Evolutionary conservation across 2,797 vertebrate genomes (phyloP).

Genomic region (Leptatherina wallacei): DNA sequence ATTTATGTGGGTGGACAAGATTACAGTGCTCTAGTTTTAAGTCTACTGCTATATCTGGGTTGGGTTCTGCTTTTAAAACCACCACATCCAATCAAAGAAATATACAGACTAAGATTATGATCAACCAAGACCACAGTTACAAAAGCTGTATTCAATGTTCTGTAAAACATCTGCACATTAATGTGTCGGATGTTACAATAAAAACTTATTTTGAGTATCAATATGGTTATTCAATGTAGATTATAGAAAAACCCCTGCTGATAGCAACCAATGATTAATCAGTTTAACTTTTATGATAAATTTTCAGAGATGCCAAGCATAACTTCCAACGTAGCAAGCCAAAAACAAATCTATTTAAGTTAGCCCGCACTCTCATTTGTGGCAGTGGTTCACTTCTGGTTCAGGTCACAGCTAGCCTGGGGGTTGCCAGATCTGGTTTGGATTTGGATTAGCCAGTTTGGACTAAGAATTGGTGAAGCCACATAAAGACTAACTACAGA

Average conservation of each 20-base stretch:
- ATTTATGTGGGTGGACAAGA: slow-evolving; percentile 66
- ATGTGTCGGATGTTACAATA: slow-evolving; percentile 9
- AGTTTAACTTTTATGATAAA: background rate
- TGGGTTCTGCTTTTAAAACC: slow-evolving; percentile 70
- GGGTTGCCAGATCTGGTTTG: background rate
- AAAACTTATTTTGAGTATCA: no score
- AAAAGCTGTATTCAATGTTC: slow-evolving; percentile 45
- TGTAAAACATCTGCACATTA: slow-evolving; percentile 45
- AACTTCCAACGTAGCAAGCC: background rate
- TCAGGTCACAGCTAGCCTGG: background rate
- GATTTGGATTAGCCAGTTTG: background rate
- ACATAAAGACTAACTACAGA: background rate
- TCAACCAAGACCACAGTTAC: slow-evolving; percentile 67
- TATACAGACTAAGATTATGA: slow-evolving; percentile 56
- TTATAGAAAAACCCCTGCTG: background rate
- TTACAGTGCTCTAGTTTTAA: slow-evolving; percentile 58
- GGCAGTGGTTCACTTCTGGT: background rate
- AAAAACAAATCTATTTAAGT: no score
- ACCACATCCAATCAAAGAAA: slow-evolving; percentile 66
- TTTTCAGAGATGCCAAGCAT: background rate
- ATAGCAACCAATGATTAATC: background rate
- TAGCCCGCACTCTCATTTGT: background rate
- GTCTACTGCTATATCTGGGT: slow-evolving; percentile 61
- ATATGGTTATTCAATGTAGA: background rate
- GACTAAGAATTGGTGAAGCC: background rate